These are phyloP conservation scores for Plectrocnemia conspersa DNA, from an alignment of 1,140 invertebrate genomes.

Conservation along the genomic window DNA sequence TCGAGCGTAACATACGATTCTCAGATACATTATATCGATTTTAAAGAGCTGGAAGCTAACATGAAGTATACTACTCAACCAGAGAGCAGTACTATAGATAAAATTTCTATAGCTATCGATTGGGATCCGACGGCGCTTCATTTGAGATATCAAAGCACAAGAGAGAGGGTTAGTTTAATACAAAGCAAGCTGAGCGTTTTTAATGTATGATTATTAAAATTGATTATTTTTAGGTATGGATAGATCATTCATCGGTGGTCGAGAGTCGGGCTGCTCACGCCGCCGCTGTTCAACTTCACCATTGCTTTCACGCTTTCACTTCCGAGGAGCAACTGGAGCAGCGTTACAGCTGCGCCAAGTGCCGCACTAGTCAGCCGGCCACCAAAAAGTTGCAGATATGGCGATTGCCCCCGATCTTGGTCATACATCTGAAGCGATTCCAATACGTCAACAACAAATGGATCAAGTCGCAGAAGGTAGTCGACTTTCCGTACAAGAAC, in stretches of 20 bases:
- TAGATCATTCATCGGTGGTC: constrained; percentile 68
- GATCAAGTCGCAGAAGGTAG: constrained; percentile 91
- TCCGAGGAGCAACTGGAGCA: constrained; percentile 79
- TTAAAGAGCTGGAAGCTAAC: constrained; percentile 10
- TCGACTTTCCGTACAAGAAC: constrained; percentile 77
- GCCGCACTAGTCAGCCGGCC: constrained; percentile 75
- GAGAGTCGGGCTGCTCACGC: constrained; percentile 63
- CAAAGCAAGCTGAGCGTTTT: neutral
- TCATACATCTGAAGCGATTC: constrained; percentile 85
- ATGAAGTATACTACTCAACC: neutral
- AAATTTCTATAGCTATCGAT: constrained; percentile 61
- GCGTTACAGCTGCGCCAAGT: constrained; percentile 78
- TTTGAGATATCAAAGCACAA: constrained; percentile 76
- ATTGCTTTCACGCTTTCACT: constrained; percentile 80
- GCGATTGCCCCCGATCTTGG: constrained; percentile 79
- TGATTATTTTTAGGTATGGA: constrained; percentile 52
- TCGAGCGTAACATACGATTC: constrained; percentile 2
- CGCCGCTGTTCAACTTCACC: constrained; percentile 73
- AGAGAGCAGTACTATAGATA: constrained; percentile 17
- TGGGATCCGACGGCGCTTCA: constrained; percentile 89
- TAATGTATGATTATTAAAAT: constrained; percentile 8
- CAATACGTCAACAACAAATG: constrained; percentile 83
- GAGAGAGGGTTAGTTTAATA: constrained; percentile 60
- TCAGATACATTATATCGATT: constrained; percentile 11
- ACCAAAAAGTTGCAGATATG: constrained; percentile 87